phyloP scores from a whole-genome alignment of 2,113 vertebrate genomes.

The Scalopus aquaticus region DNA sequence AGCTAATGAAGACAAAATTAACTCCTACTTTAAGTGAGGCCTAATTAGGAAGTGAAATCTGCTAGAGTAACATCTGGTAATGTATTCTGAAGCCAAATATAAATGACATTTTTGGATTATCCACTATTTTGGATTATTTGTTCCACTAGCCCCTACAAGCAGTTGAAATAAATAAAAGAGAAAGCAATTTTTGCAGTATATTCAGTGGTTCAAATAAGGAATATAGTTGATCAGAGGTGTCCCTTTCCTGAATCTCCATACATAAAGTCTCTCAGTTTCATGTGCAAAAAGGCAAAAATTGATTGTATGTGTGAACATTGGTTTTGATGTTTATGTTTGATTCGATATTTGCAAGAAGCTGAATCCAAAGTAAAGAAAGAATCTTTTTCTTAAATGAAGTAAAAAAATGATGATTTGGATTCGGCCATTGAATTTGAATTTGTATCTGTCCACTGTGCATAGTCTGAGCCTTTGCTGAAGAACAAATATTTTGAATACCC shows the following conservation, averaged over 20 bases:
- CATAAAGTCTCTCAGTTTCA: neutral
- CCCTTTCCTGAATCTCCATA: neutral
- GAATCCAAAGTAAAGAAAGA: neutral
- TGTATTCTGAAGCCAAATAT: slow-evolving; percentile 76
- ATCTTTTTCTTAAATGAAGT: slow-evolving; percentile 35
- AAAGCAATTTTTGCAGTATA: slow-evolving; percentile 39
- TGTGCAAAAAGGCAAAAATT: neutral
- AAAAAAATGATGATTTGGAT: neutral
- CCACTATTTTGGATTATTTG: slow-evolving; percentile 72
- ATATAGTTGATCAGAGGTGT: neutral
- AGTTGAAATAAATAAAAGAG: slow-evolving; percentile 53
- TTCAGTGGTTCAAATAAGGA: neutral
- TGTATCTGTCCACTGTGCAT: neutral
- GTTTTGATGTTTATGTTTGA: neutral
- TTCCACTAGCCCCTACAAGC: slow-evolving; percentile 34
- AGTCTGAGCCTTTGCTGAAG: neutral
- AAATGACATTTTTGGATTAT: slow-evolving; percentile 79
- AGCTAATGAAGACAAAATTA: slow-evolving; percentile 79
- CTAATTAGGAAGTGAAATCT: slow-evolving; percentile 80
- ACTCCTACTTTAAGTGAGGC: slow-evolving; percentile 76
- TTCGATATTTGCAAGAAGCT: neutral
- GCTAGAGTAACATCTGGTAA: slow-evolving; percentile 78
- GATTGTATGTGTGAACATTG: neutral
- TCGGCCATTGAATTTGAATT: neutral
- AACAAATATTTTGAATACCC: neutral